Evolutionary conservation across 2,888 invertebrate species (phyloP).

Genomic region (Thereva nobilitata): DNA sequence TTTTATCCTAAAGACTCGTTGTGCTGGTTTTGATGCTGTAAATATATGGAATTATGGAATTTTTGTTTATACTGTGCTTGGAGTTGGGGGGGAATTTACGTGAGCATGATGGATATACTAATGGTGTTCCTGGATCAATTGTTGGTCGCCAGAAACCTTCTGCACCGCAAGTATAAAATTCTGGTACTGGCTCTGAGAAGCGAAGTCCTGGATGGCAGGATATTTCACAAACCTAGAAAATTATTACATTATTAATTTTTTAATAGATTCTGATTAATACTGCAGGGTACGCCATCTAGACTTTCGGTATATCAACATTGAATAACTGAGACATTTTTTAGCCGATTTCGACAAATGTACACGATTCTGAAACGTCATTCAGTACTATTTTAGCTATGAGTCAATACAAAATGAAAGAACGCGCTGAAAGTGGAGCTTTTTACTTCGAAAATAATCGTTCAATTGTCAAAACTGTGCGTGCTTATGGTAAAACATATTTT

Average conservation of each 20-base stretch:
- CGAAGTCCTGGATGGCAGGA: constrained; percentile 81
- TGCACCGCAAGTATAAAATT: constrained; percentile 96
- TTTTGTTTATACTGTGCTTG: not conserved
- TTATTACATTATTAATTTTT: no score
- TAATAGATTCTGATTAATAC: not conserved
- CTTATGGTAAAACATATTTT: no score
- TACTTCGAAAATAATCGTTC: no score
- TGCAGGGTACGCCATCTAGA: not conserved
- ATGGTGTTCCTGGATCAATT: constrained; percentile 73
- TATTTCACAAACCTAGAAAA: constrained; percentile 78
- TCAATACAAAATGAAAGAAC: no score
- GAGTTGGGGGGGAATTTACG: constrained; percentile 60
- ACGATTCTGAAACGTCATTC: no score
- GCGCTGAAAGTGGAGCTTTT: no score
- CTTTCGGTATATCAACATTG: no score
- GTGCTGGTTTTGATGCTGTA: constrained; percentile 84
- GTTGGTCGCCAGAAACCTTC: constrained; percentile 98
- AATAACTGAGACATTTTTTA: no score
- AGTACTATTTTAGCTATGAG: no score
- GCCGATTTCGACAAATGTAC: no score
- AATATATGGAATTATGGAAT: constrained; percentile 1
- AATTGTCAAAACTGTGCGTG: no score
- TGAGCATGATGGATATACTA: constrained; percentile 91
- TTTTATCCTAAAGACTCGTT: constrained; percentile 88
- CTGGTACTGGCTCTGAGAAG: constrained; percentile 92